phyloP scores from a whole-genome alignment of 2,113 vertebrate genomes.

The Plectropomus leopardus region DNA sequence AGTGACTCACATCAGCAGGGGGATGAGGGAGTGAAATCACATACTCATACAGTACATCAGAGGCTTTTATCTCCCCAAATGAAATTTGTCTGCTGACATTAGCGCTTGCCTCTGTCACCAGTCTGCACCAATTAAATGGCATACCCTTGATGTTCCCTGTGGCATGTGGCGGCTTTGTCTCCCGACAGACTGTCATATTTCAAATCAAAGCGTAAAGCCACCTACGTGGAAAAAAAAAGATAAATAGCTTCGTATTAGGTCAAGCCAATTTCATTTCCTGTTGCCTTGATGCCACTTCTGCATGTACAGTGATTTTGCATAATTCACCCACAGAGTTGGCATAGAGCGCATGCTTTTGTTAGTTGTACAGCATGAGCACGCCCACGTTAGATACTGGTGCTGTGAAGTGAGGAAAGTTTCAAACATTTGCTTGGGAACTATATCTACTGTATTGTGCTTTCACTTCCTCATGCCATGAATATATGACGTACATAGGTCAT shows the following conservation, averaged over 20 bases:
- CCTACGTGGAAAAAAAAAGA: slow-evolving; percentile 15
- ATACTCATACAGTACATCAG: slow-evolving; percentile 23
- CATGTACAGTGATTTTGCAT: slow-evolving; percentile 49
- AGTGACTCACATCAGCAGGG: slow-evolving; percentile 30
- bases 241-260: not conserved
- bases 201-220: slow-evolving; percentile 12
- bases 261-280: slow-evolving; percentile 50
- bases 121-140: slow-evolving; percentile 39
- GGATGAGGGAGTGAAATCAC: slow-evolving; percentile 25
- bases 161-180: slow-evolving; percentile 14
- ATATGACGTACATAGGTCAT: slow-evolving; percentile 12
- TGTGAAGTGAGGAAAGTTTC: slow-evolving; percentile 52
- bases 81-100: slow-evolving; percentile 54
- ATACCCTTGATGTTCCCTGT: slow-evolving; percentile 9
- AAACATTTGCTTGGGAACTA: not conserved
- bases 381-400: slow-evolving; percentile 39
- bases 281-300: slow-evolving; percentile 15
- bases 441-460: slow-evolving; percentile 19
- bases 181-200: slow-evolving; percentile 20
- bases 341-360: slow-evolving; percentile 20
- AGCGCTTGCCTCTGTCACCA: slow-evolving; percentile 41
- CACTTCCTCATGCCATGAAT: slow-evolving; percentile 43
- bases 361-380: slow-evolving; percentile 31
- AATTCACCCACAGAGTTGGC: slow-evolving; percentile 54
- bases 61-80: slow-evolving; percentile 50